These are phyloP conservation scores for Pocota personata DNA, from an alignment of 2,888 invertebrate genomes.

Conservation along the genomic window DNA sequence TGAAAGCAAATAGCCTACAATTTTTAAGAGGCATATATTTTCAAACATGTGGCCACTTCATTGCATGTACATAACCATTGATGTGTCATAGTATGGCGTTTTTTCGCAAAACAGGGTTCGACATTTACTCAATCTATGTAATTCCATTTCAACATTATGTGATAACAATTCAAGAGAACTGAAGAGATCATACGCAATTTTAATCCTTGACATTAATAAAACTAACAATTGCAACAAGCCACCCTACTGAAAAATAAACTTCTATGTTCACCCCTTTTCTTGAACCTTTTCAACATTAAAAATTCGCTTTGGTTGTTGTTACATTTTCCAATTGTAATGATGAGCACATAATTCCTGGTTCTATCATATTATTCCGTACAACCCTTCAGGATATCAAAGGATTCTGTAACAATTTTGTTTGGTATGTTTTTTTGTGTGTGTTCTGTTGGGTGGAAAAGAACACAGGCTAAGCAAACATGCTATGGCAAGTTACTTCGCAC, in stretches of 20 bases:
- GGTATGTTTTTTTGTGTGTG: constrained; percentile 37
- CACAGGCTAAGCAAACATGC: constrained; percentile 58
- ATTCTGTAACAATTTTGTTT: constrained; percentile 59
- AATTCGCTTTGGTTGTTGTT: constrained; percentile 69
- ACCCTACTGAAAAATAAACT: constrained; percentile 21
- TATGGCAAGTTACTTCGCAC: constrained; percentile 18
- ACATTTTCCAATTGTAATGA: constrained; percentile 58
- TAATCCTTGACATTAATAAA: constrained; percentile 54
- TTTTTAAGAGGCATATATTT: too few relatives aligned
- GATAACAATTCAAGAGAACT: constrained; percentile 57
- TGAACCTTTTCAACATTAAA: constrained; percentile 52
- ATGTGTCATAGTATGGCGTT: background rate
- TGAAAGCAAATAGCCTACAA: too few relatives aligned
- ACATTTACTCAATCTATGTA: constrained; percentile 41
- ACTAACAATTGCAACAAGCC: constrained; percentile 45
- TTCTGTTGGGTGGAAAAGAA: constrained; percentile 38
- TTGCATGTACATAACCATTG: background rate
- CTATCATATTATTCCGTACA: constrained; percentile 2
- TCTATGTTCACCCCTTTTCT: constrained; percentile 51
- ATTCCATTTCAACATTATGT: constrained; percentile 42
- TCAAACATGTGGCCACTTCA: background rate
- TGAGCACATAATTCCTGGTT: constrained; percentile 55
- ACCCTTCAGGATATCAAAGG: constrained; percentile 44
- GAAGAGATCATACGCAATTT: constrained; percentile 48
- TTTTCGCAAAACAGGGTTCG: background rate